These are phyloP conservation scores for Athalia rosae DNA, from an alignment of 2,888 invertebrate genomes.

Conservation along the genomic window DNA sequence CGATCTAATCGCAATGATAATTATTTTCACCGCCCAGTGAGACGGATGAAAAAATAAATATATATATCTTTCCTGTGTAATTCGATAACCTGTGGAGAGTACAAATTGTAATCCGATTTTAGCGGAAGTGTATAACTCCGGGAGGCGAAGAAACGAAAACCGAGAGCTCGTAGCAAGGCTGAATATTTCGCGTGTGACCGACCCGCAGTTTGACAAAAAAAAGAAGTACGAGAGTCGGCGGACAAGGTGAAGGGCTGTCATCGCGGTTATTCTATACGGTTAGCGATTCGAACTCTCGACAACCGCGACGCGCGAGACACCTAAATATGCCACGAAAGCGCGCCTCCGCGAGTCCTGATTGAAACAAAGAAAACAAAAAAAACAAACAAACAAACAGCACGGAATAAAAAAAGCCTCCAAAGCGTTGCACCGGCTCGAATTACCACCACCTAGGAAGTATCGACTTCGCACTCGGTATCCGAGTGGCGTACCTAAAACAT, in stretches of 20 bases:
- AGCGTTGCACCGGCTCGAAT: constrained; percentile 31
- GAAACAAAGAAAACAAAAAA: not conserved
- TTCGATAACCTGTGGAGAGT: not conserved
- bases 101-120: not conserved
- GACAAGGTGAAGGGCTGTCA: constrained; percentile 11
- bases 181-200: not conserved
- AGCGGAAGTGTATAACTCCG: not conserved
- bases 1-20: not conserved
- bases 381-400: not conserved
- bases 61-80: no score
- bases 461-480: constrained; percentile 35
- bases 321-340: constrained; percentile 31
- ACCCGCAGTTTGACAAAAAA: not conserved
- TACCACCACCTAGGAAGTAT: constrained; percentile 43
- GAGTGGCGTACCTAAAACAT: not conserved
- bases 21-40: not conserved
- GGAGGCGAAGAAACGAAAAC: not conserved
- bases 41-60: not conserved
- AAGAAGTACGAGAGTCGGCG: not conserved
- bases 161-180: not conserved
- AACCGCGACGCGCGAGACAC: not conserved
- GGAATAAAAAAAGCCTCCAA: not conserved
- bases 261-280: not conserved
- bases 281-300: no score
- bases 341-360: not conserved